phyloP scores from a whole-genome alignment of 2,888 invertebrate species.

The Ashinkailepas kermadecensis region DNA sequence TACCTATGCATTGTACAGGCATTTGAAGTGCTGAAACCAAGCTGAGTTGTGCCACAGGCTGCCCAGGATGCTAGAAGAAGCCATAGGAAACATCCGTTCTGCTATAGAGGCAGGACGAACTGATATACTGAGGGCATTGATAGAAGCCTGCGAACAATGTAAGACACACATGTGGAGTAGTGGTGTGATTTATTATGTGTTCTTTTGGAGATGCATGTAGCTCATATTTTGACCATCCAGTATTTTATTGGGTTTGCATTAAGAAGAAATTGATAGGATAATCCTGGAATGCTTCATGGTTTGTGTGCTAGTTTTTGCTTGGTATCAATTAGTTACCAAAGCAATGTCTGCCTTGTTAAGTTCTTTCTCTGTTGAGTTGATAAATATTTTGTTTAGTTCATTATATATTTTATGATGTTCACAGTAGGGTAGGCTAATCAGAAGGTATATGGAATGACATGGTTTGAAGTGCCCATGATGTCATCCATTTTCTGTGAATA shows the following conservation, averaged over 20 bases:
- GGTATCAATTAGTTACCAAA: not conserved
- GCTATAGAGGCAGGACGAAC: constrained; percentile 52
- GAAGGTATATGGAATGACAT: no score
- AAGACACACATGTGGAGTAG: constrained; percentile 29
- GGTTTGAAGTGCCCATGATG: no score
- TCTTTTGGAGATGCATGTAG: not conserved
- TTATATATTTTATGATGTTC: no score
- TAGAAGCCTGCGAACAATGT: constrained; percentile 50
- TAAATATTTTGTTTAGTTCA: no score
- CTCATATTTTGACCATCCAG: not conserved
- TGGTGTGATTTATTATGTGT: not conserved
- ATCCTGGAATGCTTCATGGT: not conserved
- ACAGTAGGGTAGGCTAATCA: no score
- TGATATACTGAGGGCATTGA: constrained; percentile 50
- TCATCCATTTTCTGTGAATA: no score
- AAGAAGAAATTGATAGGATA: not conserved
- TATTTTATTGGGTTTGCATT: not conserved
- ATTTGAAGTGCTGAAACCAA: no score
- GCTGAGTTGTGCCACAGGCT: no score
- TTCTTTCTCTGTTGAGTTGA: no score
- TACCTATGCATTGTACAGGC: no score
- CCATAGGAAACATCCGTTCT: constrained; percentile 47
- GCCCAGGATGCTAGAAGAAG: constrained; percentile 39
- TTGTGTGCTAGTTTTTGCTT: not conserved
- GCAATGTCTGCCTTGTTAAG: not conserved